phyloP scores from a whole-genome alignment of 2,113 vertebrate genomes.

The Dasyprocta punctata region DNA sequence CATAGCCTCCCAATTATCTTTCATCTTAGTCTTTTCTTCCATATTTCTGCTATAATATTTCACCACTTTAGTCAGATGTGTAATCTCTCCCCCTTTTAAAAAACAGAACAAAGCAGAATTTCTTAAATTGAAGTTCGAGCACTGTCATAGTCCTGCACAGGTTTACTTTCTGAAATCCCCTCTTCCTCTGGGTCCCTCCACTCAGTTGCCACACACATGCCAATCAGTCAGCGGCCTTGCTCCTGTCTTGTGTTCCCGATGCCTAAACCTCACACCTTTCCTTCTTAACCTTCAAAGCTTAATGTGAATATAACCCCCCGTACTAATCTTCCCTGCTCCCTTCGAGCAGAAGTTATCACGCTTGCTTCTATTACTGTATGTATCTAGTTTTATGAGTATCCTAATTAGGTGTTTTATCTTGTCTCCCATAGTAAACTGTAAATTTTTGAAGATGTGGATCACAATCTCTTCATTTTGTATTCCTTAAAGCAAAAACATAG shows the following conservation, averaged over 20 bases:
- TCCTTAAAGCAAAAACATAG: too few relatives aligned
- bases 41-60: not conserved
- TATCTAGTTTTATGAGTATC: too few relatives aligned
- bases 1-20: not conserved
- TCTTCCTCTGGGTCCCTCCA: not conserved
- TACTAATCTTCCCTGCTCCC: too few relatives aligned
- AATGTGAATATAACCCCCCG: not conserved
- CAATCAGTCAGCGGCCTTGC: not conserved
- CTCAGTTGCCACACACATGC: not conserved
- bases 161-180: not conserved
- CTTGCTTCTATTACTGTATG: too few relatives aligned
- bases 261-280: not conserved
- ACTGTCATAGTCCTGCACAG: not conserved
- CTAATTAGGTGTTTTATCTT: too few relatives aligned
- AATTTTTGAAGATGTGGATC: too few relatives aligned
- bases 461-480: too few relatives aligned
- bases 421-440: too few relatives aligned
- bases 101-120: not conserved
- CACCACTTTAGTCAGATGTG: not conserved
- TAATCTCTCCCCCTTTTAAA: not conserved
- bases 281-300: not conserved
- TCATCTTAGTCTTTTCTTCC: not conserved
- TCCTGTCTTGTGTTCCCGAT: not conserved
- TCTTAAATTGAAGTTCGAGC: not conserved
- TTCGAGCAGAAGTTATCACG: too few relatives aligned